Evolutionary conservation across 2,797 vertebrate species (phyloP).

Genomic region (Micropoecilia bifurca): DNA sequence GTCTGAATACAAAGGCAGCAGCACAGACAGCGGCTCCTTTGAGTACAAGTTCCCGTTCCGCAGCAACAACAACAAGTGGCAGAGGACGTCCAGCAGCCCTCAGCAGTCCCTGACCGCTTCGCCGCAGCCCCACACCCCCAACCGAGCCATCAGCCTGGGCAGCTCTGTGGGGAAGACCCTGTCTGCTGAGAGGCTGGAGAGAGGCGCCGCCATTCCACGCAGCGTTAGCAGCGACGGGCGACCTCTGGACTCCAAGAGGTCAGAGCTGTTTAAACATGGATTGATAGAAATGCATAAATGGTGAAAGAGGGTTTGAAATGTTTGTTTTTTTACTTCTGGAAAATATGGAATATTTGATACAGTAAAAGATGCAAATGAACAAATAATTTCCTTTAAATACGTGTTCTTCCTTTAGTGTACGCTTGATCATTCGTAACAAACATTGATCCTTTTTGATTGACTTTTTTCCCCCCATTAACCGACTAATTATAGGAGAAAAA

Average conservation of each 20-base stretch:
- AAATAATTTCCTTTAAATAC: too few relatives aligned
- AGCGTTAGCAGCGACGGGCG: conserved; percentile 98
- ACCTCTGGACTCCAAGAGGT: conserved; percentile 92
- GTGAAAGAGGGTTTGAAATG: background rate
- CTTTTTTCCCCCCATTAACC: too few relatives aligned
- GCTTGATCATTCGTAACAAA: too few relatives aligned
- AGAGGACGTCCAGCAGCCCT: conserved; percentile 90
- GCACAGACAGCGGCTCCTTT: conserved; percentile 88
- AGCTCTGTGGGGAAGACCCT: conserved; percentile 88
- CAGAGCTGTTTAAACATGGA: conserved; percentile 7
- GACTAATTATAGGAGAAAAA: too few relatives aligned
- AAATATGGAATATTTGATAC: background rate
- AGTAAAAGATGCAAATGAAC: too few relatives aligned
- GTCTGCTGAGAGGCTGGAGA: conserved; percentile 87
- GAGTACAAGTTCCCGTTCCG: conserved; percentile 99
- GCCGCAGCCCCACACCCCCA: conserved; percentile 88
- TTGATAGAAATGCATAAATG: background rate
- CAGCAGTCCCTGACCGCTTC: conserved; percentile 85
- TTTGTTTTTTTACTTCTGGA: background rate
- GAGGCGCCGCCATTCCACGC: conserved; percentile 90
- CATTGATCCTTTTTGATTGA: too few relatives aligned
- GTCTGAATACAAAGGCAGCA: conserved; percentile 93
- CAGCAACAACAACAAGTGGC: conserved; percentile 98
- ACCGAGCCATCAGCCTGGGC: conserved; percentile 89
- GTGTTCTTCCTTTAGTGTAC: too few relatives aligned